Percentiles rank a stretch among this genome's conserved stretches.
Evolutionary conservation across 1,140 invertebrate genomes (phyloP).

Genomic region (Apis mellifera): Amel_HAv3.1 CM009940.2:11298001-11298500

Average conservation of each 20-base stretch:
- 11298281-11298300: no score
- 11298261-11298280: no score
- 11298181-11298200: conserved; percentile 77
- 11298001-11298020: conserved; percentile 76
- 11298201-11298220: conserved; percentile 45
- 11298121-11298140: conserved; percentile 79
- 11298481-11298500: conserved; percentile 55
- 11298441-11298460: conserved; percentile 39
- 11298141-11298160: no score
- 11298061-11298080: conserved; percentile 77
- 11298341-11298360: no score
- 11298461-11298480: conserved; percentile 50
- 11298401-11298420: conserved; percentile 80
- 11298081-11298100: conserved; percentile 77
- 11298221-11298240: conserved; percentile 59
- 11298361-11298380: conserved; percentile 30
- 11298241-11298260: conserved; percentile 44
- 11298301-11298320: conserved; percentile 31
- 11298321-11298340: conserved; percentile 52
- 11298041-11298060: conserved; percentile 81
- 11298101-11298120: conserved; percentile 79
- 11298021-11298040: conserved; percentile 81
- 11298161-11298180: conserved; percentile 79
- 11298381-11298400: conserved; percentile 43
- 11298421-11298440: conserved; percentile 68